Evolutionary conservation across 1,140 invertebrate genomes (phyloP).

Genomic region (Hylaeus volcanicus): DNA sequence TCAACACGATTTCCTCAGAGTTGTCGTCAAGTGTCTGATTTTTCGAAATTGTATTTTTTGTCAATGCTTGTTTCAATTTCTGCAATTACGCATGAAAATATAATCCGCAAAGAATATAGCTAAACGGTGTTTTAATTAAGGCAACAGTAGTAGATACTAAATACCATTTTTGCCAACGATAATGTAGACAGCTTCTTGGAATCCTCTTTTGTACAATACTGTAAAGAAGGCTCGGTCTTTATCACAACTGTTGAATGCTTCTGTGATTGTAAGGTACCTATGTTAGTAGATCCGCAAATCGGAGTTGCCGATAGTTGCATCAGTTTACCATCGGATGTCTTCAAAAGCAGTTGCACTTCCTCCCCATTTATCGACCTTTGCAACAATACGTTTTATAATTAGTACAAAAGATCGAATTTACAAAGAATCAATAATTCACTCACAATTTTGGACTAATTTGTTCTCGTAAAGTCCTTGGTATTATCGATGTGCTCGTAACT

Average conservation of each 20-base stretch:
- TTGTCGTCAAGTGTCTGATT: conserved; percentile 42
- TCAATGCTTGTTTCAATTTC: conserved; percentile 79
- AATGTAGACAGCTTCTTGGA: conserved; percentile 55
- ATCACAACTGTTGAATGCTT: conserved; percentile 63
- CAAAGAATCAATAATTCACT: conserved; percentile 39
- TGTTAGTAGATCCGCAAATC: conserved; percentile 56
- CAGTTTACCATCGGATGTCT: conserved; percentile 80
- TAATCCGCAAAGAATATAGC: background rate
- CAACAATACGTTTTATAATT: conserved; percentile 5
- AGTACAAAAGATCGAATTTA: background rate
- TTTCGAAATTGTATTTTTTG: conserved; percentile 60
- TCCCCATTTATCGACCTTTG: conserved; percentile 74
- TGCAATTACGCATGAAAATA: conserved; percentile 56
- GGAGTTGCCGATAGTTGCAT: conserved; percentile 79
- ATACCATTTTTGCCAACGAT: conserved; percentile 77
- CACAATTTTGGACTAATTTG: conserved; percentile 53
- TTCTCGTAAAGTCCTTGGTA: conserved; percentile 46
- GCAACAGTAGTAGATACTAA: background rate
- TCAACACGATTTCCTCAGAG: background rate
- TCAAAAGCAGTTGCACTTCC: conserved; percentile 79
- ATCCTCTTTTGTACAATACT: conserved; percentile 49
- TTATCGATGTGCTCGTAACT: conserved; percentile 59
- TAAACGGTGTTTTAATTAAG: conserved; percentile 4
- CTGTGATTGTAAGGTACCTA: conserved; percentile 12
- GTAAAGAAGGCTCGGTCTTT: conserved; percentile 68